Base-by-base conservation (phyloP, 2,113 vertebrate genomes). In the Pogona vitticeps region DNA sequence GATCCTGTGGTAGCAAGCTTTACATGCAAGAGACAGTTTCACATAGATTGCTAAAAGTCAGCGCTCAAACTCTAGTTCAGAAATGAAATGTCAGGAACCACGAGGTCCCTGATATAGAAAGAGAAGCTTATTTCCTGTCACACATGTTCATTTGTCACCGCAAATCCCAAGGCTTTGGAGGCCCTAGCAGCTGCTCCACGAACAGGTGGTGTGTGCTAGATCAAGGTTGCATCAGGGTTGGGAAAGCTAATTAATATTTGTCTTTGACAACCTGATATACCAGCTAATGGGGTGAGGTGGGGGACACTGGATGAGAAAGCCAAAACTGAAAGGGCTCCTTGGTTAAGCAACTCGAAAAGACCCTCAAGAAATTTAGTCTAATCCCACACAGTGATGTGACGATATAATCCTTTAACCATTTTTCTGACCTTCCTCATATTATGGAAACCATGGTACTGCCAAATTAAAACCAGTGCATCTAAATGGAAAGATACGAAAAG, bases 161-260 rank as follows among this genome's bases (percentile, higher is more conserved):
- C 67, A 83, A 88, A 56, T 80, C 71, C 85, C 72, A 86, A 86
- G 52, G 0, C 21, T 0, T 10, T 52, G 80, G 81, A 90, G 77
- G 88, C 84, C 79, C 67, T 68, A 65, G 80, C 90, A 91, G 91
- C 93, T 94, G 90, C 72, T 83, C 70, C 86, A 56, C 52, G 70
- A 78, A 89, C 88, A 92, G 88, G 86, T 91, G 90, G 79, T 0
- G 0, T 84, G 86, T 59, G 89, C 91, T 31, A 65, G 90, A n/a
- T 23, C 86, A 86, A 52, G 86, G 76, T 76, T 76, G 71, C 81
- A 61, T 86, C 86, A 88, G 28, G 76, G 31, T 28, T 94, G 78
- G 78, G 94, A 86, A 73, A 81, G n/a, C 84, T 91, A 88, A 93
- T 89, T 89, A 91, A 76, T 86, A 80, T 73, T 89, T 88, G 67